Conservation (phyloP, 2,888 invertebrate species). For the Ernsta delagoae region DNA sequence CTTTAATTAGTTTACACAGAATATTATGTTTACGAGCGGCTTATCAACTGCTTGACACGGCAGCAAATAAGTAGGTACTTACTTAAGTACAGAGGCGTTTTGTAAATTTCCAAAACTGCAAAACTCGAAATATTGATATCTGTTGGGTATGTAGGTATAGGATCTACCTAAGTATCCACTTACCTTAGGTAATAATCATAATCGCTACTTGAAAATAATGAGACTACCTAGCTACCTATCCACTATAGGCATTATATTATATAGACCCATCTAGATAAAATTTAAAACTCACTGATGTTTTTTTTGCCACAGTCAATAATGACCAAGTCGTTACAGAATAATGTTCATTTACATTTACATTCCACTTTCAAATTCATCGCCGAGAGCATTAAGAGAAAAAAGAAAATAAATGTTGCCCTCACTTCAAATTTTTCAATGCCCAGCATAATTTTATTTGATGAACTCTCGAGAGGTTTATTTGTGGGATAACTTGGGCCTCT, state of each 20-base stretch:
- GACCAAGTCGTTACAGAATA: constrained; percentile 33
- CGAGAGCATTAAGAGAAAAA: constrained; percentile 14
- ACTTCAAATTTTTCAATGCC: constrained; percentile 26
- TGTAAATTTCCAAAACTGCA: constrained; percentile 21
- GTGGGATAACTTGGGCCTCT: constrained; percentile 22
- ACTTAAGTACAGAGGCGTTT: not conserved
- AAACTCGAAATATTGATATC: too few relatives aligned
- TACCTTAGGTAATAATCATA: too few relatives aligned
- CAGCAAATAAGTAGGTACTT: not conserved
- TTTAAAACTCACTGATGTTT: too few relatives aligned
- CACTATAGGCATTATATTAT: too few relatives aligned
- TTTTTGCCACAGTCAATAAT: constrained; percentile 30
- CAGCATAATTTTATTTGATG: constrained; percentile 34
- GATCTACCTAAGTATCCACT: too few relatives aligned
- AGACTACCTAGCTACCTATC: too few relatives aligned
- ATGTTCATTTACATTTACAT: constrained; percentile 26
- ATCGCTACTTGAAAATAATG: too few relatives aligned
- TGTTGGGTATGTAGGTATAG: too few relatives aligned
- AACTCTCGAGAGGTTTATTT: constrained; percentile 31
- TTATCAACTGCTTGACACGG: constrained; percentile 23
- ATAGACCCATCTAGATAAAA: too few relatives aligned
- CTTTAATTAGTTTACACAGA: constrained; percentile 31
- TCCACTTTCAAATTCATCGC: constrained; percentile 37
- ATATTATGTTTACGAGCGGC: constrained; percentile 14
- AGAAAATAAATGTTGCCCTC: constrained; percentile 7